These are phyloP conservation scores for Marasmarcha lunaedactyla DNA, from an alignment of 2,888 invertebrate genomes.

Conservation along the genomic window DNA sequence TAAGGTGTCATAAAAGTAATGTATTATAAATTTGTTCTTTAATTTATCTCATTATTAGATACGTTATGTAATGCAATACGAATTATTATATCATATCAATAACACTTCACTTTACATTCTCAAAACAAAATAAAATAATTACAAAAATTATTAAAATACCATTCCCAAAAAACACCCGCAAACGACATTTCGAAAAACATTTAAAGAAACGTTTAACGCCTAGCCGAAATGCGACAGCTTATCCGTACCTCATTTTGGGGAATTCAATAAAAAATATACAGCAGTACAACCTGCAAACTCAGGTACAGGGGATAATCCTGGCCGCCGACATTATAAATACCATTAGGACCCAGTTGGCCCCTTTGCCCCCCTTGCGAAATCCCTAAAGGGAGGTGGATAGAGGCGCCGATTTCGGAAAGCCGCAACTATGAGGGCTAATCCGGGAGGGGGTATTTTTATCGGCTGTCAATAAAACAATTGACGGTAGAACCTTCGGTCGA, in stretches of 20 bases:
- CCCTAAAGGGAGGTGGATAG: neutral
- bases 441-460: constrained; percentile 42
- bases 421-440: constrained; percentile 31
- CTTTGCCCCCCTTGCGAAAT: constrained; percentile 16
- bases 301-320: constrained; percentile 38
- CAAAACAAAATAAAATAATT: no score
- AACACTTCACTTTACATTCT: no score
- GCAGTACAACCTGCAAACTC: constrained; percentile 21
- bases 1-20: no score
- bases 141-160: no score
- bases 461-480: constrained; percentile 41
- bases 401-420: neutral
- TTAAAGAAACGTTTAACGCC: no score
- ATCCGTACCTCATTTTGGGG: neutral
- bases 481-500: constrained; percentile 2
- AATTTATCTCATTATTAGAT: no score
- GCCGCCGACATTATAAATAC: constrained; percentile 50
- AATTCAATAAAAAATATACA: constrained; percentile 9
- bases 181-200: no score
- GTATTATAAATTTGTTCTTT: no score
- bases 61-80: no score
- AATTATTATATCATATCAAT: no score
- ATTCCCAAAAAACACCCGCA: no score
- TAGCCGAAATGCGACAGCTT: neutral
- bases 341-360: constrained; percentile 26